Evolutionary conservation across 2,888 invertebrate genomes (phyloP).

Genomic region (Nesidiocoris tenuis): DNA sequence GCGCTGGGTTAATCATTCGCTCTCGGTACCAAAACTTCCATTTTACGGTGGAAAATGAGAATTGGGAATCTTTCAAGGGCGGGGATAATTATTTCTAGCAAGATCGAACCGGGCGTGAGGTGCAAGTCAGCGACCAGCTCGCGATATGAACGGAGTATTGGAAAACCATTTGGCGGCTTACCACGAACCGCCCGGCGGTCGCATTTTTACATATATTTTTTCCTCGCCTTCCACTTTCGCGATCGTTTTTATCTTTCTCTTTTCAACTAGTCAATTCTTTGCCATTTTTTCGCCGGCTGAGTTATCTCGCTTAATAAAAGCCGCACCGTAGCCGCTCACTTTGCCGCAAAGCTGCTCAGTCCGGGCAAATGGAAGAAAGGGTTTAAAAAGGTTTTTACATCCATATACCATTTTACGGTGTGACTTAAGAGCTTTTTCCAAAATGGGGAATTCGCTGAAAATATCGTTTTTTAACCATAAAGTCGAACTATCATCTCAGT

Average conservation of each 20-base stretch:
- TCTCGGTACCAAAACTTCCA: background rate
- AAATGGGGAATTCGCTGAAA: too few relatives aligned
- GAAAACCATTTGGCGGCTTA: slow-evolving; percentile 41
- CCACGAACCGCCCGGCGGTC: slow-evolving; percentile 14
- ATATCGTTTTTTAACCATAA: too few relatives aligned
- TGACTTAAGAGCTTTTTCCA: too few relatives aligned
- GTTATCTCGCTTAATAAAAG: too few relatives aligned
- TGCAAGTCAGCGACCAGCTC: slow-evolving; percentile 14
- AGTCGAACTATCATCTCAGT: too few relatives aligned
- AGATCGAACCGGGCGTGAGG: background rate
- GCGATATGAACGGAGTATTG: slow-evolving; percentile 38
- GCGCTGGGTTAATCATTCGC: background rate
- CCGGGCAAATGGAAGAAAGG: too few relatives aligned
- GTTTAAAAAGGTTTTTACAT: too few relatives aligned
- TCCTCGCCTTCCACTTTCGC: background rate
- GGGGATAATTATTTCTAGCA: background rate
- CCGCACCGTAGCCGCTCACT: too few relatives aligned
- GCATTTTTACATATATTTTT: slow-evolving; percentile 31
- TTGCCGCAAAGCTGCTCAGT: too few relatives aligned
- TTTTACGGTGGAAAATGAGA: too few relatives aligned
- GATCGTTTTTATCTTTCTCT: background rate
- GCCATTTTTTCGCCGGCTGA: background rate
- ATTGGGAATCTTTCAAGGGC: too few relatives aligned
- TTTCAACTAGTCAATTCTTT: background rate
- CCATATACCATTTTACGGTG: too few relatives aligned